Conservation (phyloP, 2,113 vertebrate genomes). For the Clupea harengus region DNA sequence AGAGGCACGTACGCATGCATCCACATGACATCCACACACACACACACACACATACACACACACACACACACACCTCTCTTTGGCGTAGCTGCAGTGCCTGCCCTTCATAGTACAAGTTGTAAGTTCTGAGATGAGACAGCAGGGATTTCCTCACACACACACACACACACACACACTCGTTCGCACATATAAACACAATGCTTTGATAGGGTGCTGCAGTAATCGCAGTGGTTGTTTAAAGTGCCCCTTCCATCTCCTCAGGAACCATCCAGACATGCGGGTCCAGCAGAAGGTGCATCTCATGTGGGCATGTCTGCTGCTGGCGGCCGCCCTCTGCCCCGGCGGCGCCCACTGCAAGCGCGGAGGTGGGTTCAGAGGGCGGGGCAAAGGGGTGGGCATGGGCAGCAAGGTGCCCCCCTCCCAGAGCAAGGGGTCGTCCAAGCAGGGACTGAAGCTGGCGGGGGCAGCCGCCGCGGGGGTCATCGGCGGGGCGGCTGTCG, state of each 20-base stretch:
- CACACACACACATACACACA: not conserved
- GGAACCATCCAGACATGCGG: slow-evolving; percentile 35
- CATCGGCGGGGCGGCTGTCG: slow-evolving; percentile 67
- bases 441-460: slow-evolving; percentile 64
- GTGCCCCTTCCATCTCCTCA: slow-evolving; percentile 28
- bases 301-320: slow-evolving; percentile 55
- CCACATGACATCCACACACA: too few species aligned
- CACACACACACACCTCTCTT: not conserved
- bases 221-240: too few species aligned
- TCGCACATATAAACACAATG: too few species aligned
- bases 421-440: slow-evolving; percentile 58
- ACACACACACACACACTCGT: not conserved
- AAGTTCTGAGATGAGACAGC: too few species aligned
- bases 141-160: not conserved
- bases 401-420: slow-evolving; percentile 47
- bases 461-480: slow-evolving; percentile 72
- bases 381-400: slow-evolving; percentile 46
- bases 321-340: slow-evolving; percentile 57
- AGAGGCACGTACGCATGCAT: too few species aligned
- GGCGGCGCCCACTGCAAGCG: slow-evolving; percentile 54
- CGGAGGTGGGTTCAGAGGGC: slow-evolving; percentile 42
- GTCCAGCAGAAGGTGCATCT: slow-evolving; percentile 39
- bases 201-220: too few species aligned
- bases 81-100: too few species aligned
- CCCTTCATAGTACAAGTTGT: too few species aligned